phyloP scores from a whole-genome alignment of 1,140 invertebrate species.

The Procambarus virginalis region DNA sequence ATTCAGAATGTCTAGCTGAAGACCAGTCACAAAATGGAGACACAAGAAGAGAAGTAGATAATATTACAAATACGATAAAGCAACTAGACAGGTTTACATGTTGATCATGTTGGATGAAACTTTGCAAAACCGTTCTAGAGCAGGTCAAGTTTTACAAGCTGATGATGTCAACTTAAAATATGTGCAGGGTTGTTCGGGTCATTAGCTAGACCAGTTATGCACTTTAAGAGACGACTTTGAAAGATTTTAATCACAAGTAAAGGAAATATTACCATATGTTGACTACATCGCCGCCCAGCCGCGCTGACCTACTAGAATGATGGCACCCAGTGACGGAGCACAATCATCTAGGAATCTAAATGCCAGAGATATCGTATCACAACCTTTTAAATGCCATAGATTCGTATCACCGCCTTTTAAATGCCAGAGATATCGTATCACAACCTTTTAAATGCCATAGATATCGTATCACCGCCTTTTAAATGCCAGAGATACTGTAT shows the following conservation, averaged over 20 bases:
- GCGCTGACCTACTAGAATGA: neutral
- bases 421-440: too few relatives aligned
- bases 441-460: too few relatives aligned
- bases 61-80: constrained; percentile 17
- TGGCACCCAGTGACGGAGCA: neutral
- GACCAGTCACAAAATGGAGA: neutral
- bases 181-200: neutral
- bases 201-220: neutral
- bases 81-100: constrained; percentile 69
- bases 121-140: neutral
- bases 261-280: constrained; percentile 40
- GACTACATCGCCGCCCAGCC: neutral
- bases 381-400: too few relatives aligned
- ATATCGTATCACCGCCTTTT: too few relatives aligned
- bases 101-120: constrained; percentile 52
- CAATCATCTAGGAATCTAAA: neutral
- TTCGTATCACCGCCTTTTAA: too few relatives aligned
- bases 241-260: neutral
- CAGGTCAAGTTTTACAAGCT: neutral
- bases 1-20: neutral
- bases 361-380: neutral
- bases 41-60: neutral
- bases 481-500: too few relatives aligned
- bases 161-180: neutral
- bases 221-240: neutral